Base-by-base conservation (phyloP, 2,797 vertebrate genomes). In the Pangasius macronema region DNA sequence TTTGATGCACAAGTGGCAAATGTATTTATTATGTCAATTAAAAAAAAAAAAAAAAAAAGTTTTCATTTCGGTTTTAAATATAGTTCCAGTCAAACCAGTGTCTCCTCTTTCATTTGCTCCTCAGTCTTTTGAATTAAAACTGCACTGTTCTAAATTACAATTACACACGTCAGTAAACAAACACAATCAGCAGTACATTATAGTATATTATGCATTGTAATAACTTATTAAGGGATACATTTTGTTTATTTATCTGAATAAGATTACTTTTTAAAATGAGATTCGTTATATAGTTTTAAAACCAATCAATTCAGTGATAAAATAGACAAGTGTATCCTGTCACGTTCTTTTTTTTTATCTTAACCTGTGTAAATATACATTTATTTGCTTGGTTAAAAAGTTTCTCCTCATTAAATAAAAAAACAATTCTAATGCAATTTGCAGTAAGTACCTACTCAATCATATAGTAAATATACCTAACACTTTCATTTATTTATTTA, bases 1-100 rank as follows among this genome's bases (percentile, higher is more conserved):
- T 91, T 95, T 97, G 93, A 96, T 96, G 95, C 96, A 96, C 96
- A 96, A 96, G 95, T 95, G 96, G 96, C 95, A 97, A 97, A 95
- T 97, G 97, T 99, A 99, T 99, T 99, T 98, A 99, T 99, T 98
- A 96, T 97, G 95, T 97, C 96, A 97, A 94, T 91, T 89, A 87
- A 89, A 89, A 89, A 42, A 89, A 89, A 89, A 89, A 89, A 89
- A 91, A 93, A 93, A 92, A 33, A 79, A 73, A 68, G 93, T 96
- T 94, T 96, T 95, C 94, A 93, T 86, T 95, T 96, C 95, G 94
- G 92, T 94, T 97, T 97, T 96, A 97, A 96, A 97, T 97, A 97
- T 95, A 97, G 95, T 95, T 97, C 94, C 95, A 94, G 93, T 95
- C 92, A 91, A 95, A 92, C 87, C 88, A 91, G 88, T 80, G 87